Base-by-base conservation (phyloP, 2,113 vertebrate species). In the Chaetops frenatus region DNA sequence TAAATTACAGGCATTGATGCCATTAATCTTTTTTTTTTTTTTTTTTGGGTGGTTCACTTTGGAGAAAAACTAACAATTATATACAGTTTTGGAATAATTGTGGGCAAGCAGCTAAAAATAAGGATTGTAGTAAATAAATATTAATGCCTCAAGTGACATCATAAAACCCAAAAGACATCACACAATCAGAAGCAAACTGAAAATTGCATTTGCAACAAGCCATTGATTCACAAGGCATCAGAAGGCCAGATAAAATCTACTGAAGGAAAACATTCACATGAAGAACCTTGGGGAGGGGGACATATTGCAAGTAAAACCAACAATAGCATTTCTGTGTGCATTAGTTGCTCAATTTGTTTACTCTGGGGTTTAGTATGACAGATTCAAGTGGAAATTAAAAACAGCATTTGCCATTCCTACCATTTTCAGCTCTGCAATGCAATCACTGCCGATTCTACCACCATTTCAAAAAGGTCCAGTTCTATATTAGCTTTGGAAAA, bases 1-100 rank as follows among this genome's bases (percentile, higher is more conserved):
- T 96, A 93, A 94, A 81, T 81, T 95, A 77, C 2, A 94, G 78
- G 71, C 76, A 62, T 50, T 84, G 79, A 91, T 89, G 69, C 81
- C 79, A 94, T 84, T 95, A 80, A 96, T 89, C 21, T 92, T 81
- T 87, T 80, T 69, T 69, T 87, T 80, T 61, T 69, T 24, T 42
- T 24, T 40, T 54, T 65, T 53, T 36, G 15, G 15, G 5, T 73
- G 54, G 54, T 85, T 88, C 56, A 66, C 89, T 95, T 92, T 42
- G 50, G 29, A 93, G 44, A 94, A 96, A 85, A 94, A 81, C 33
- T 71, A 91, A 92, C 40, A 67, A 58, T 79, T 60, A 88, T 1
- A 42, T 5, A 78, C 1, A 64, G 50, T 60, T 88, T 65, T 80
- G 71, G 69, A 62, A 44, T 40, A 86, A 95, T 11, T 50, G 53